Percentiles rank a stretch among this genome's conserved stretches.
Conservation (phyloP, 2,888 invertebrate species). For the Yponomeuta evonymella region DNA sequence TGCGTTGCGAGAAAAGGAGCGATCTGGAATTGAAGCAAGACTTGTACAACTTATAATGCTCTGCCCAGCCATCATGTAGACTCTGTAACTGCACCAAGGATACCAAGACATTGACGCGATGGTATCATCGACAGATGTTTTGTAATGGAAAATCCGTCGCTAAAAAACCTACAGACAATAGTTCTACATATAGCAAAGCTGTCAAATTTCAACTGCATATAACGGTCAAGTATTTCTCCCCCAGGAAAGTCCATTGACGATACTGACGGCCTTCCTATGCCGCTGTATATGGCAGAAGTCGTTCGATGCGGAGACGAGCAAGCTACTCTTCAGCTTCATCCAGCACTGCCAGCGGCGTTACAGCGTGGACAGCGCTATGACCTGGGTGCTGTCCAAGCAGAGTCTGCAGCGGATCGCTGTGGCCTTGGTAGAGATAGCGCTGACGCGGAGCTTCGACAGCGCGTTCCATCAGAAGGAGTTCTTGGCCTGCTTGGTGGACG, state of each 20-base stretch:
- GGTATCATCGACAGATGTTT: too few species aligned
- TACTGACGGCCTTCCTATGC: constrained; percentile 76
- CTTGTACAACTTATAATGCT: too few species aligned
- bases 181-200: neutral
- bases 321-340: constrained; percentile 49
- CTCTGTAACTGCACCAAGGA: too few species aligned
- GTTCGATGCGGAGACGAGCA: constrained; percentile 62
- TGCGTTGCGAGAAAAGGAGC: too few species aligned
- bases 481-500: constrained; percentile 73
- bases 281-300: constrained; percentile 64
- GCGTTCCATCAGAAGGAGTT: constrained; percentile 79
- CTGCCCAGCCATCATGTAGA: too few species aligned
- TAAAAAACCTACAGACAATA: too few species aligned
- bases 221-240: neutral
- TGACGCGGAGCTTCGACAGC: constrained; percentile 79
- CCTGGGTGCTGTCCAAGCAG: constrained; percentile 67
- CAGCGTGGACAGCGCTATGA: constrained; percentile 45
- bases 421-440: constrained; percentile 75
- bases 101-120: too few species aligned
- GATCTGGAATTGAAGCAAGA: too few species aligned
- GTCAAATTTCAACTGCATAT: neutral
- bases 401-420: constrained; percentile 75
- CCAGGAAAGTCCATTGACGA: constrained; percentile 77
- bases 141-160: too few species aligned
- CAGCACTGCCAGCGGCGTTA: constrained; percentile 57